phyloP scores from a whole-genome alignment of 1,140 invertebrate genomes.

The Sarcophaga peregrina region DNA sequence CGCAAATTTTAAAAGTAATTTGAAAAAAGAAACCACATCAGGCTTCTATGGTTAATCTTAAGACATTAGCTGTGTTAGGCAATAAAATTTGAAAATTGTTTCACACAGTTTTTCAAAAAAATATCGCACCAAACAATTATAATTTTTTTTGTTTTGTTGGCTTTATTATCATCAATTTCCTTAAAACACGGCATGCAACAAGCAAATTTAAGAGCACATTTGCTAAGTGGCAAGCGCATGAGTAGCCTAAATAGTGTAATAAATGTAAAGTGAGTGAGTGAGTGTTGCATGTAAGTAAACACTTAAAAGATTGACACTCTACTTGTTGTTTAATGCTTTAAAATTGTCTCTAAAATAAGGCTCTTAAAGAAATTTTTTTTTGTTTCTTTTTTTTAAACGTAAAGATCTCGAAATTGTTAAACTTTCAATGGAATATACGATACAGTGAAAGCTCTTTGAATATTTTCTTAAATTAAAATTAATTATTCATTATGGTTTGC shows the following conservation, averaged over 20 bases:
- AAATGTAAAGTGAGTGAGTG: too few species aligned
- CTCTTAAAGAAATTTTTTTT: neutral
- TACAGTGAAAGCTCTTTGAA: too few species aligned
- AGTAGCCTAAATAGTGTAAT: too few species aligned
- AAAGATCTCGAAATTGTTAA: too few species aligned
- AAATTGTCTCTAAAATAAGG: neutral
- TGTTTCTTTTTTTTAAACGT: neutral
- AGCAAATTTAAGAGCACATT: neutral
- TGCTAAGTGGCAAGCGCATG: too few species aligned
- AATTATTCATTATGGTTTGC: too few species aligned
- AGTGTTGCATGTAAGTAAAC: conserved; percentile 16
- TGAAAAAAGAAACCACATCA: too few species aligned
- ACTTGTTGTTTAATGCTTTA: conserved; percentile 3
- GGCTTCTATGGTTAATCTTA: too few species aligned
- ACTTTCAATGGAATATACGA: too few species aligned
- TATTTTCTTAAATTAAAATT: too few species aligned
- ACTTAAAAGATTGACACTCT: conserved; percentile 22
- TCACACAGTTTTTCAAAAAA: conserved; percentile 5
- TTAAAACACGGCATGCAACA: conserved; percentile 8
- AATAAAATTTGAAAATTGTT: neutral
- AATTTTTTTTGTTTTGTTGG: neutral
- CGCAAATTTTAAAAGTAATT: too few species aligned
- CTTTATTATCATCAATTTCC: conserved; percentile 10
- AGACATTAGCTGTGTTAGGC: too few species aligned
- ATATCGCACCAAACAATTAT: neutral